Base-by-base conservation (phyloP, 2,113 vertebrate genomes). In the Pseudopipra pipra region DNA sequence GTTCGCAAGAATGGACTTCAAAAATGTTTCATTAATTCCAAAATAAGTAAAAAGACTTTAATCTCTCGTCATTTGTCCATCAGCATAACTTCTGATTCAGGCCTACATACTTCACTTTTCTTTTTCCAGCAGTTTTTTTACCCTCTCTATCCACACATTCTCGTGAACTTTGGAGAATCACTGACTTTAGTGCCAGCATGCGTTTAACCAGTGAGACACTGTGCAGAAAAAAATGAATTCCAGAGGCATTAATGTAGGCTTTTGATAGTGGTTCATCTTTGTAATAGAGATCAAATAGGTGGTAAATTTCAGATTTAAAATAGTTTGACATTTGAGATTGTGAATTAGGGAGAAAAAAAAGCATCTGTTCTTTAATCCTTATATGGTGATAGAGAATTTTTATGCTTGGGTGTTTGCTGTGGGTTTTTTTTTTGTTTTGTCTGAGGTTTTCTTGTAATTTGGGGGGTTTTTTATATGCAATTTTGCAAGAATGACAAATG, bases 131-230 rank as follows among this genome's bases (percentile, higher is more conserved):
- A 12, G 9, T 18, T 9, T 78, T 54, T 59, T 9, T 37, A 33
- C 9, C 3, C 3, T 52, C 27, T 75, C 31, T 70, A 0, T 54
- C 33, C 8, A 0, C 2, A 0, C 19, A 6, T 54, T 91, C 28
- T 67, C 10, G 8, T 14, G 16, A 67, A 56, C 25, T 66, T 18
- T 19, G 11, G 8, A 46, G 21, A 90, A 28, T 47, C 25, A 20
- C 5, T 65, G 41, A 35, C 51, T 84, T 80, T 2, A 49, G 51
- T 51, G 30, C 43, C 52, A 87, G 11, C 5, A 4, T 54, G 55
- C 28, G 28, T 79, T 95, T 84, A 46, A 24, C 22, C 71, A 54
- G 27, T 39, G 37, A 85, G 28, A 35, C 6, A 9, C 7, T 31
- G 15, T 25, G 30, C 43, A 39, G 44, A 11, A 21, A 56, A 58